A percentile compares a stretch with the other conserved stretches of the same genome.
phyloP scores from a whole-genome alignment of 2,888 invertebrate genomes.

The Xanthia icteritia region DNA sequence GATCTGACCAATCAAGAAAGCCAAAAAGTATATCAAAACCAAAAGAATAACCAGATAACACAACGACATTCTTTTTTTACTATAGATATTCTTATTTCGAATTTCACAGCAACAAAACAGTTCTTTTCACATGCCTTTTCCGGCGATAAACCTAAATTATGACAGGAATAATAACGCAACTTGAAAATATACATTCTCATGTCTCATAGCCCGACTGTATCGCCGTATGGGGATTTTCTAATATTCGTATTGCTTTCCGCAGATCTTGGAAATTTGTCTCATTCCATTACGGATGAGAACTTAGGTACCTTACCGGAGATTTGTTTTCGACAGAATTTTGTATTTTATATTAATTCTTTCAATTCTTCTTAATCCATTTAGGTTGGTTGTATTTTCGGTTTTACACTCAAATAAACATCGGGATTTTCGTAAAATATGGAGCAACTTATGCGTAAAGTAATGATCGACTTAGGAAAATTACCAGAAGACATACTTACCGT shows the following conservation, averaged over 20 bases:
- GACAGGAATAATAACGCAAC: constrained; percentile 21
- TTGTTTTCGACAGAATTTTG: constrained; percentile 40
- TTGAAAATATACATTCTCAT: constrained; percentile 37
- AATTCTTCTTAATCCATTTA: constrained; percentile 33
- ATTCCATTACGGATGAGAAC: constrained; percentile 60
- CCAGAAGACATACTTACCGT: neutral
- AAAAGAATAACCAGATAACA: constrained; percentile 7
- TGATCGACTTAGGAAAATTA: neutral
- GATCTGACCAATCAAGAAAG: neutral
- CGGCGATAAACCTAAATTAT: constrained; percentile 29
- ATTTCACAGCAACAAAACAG: constrained; percentile 12
- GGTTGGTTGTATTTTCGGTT: constrained; percentile 5
- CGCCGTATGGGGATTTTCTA: constrained; percentile 59
- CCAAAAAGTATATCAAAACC: neutral
- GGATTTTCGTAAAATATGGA: no score
- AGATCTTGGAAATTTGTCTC: constrained; percentile 62
- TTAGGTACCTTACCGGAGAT: constrained; percentile 42
- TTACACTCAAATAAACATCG: neutral
- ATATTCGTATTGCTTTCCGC: constrained; percentile 65
- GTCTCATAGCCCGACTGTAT: constrained; percentile 45
- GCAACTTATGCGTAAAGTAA: neutral
- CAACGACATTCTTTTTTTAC: neutral
- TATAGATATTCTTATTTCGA: constrained; percentile 11
- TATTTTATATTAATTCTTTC: constrained; percentile 40
- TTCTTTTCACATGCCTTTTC: constrained; percentile 4